A percentile compares a stretch with the other conserved stretches of the same genome.
Conservation (phyloP, 2,888 invertebrate genomes). For the Epiblema foenella region DNA sequence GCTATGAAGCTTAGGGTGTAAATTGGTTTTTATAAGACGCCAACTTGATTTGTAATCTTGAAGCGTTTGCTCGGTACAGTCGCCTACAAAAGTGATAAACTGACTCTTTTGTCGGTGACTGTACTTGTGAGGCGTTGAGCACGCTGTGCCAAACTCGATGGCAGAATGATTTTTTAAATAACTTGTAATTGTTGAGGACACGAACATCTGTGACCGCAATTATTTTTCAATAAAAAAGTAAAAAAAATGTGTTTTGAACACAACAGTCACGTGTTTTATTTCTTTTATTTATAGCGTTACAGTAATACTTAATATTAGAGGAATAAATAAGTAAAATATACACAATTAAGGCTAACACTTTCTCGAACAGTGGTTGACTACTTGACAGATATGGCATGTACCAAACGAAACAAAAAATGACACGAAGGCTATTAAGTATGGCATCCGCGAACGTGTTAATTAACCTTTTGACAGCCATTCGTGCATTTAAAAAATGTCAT, state of each 20-base stretch:
- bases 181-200: constrained; percentile 61
- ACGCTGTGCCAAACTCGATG: constrained; percentile 67
- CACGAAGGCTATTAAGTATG: no score
- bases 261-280: constrained; percentile 77
- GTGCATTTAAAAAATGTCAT: no score
- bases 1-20: constrained; percentile 45
- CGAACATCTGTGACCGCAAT: constrained; percentile 74
- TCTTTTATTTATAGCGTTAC: constrained; percentile 50
- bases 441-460: no score
- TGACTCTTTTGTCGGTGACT: background rate
- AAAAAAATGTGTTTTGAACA: constrained; percentile 84
- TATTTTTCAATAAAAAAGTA: constrained; percentile 83
- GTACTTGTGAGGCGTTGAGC: constrained; percentile 49
- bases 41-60: constrained; percentile 44
- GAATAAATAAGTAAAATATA: constrained; percentile 19
- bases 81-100: background rate
- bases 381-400: no score
- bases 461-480: no score
- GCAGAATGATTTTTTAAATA: constrained; percentile 58
- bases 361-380: no score
- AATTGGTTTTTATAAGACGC: constrained; percentile 59
- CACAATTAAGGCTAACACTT: no score
- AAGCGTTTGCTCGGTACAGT: constrained; percentile 41
- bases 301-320: constrained; percentile 12
- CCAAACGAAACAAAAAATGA: no score